A percentile compares a stretch with the other conserved stretches of the same genome.
Conservation (phyloP, 1,140 invertebrate genomes). For the Rhyzopertha dominica region DNA sequence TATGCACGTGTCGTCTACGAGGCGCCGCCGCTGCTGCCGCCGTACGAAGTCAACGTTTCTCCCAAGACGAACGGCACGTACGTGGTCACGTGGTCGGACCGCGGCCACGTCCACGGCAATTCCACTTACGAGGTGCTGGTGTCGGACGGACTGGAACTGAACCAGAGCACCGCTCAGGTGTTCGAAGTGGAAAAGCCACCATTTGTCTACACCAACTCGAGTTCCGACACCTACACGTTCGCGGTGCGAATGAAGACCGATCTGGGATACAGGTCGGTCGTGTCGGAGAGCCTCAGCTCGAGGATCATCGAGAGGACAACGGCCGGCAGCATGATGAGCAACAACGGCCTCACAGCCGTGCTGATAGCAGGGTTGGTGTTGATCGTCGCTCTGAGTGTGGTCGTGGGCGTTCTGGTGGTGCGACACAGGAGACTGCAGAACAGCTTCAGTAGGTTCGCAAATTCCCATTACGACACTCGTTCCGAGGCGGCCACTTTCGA, state of each 20-base stretch:
- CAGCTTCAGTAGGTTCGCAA: conserved; percentile 75
- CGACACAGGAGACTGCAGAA: conserved; percentile 70
- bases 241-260: conserved; percentile 58
- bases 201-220: conserved; percentile 52
- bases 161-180: conserved; percentile 48
- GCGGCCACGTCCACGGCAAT: conserved; percentile 20
- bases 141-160: conserved; percentile 51
- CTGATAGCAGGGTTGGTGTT: conserved; percentile 47
- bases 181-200: conserved; percentile 51
- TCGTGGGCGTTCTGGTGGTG: conserved; percentile 61
- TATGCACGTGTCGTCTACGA: conserved; percentile 47
- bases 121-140: conserved; percentile 59
- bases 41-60: conserved; percentile 57
- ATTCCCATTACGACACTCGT: conserved; percentile 80
- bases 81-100: conserved; percentile 58
- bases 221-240: conserved; percentile 56
- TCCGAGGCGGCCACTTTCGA: conserved; percentile 80
- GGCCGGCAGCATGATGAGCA: no score
- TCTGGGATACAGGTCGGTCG: conserved; percentile 58
- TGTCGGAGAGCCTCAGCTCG: conserved; percentile 51
- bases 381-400: conserved; percentile 49
- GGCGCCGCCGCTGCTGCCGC: conserved; percentile 58
- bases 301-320: not conserved
- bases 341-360: no score
- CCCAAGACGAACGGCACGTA: conserved; percentile 54